These are phyloP conservation scores for Struthidea cinerea DNA, from an alignment of 2,113 vertebrate species.

Conservation along the genomic window DNA sequence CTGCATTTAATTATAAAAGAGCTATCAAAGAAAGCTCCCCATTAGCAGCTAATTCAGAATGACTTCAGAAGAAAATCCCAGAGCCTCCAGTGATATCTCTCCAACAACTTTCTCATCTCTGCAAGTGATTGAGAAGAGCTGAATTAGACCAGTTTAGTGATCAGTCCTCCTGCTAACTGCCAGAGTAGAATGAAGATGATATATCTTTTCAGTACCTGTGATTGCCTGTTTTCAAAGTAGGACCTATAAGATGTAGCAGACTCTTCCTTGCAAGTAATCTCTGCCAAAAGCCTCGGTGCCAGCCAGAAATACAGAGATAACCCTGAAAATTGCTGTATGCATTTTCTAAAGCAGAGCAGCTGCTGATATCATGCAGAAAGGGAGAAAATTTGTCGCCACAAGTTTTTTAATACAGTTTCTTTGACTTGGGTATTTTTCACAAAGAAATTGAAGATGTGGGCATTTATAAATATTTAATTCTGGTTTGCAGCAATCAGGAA, in stretches of 20 bases:
- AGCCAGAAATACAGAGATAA: background rate
- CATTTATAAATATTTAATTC: background rate
- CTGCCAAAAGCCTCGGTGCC: background rate
- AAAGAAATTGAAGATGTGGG: background rate
- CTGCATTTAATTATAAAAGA: slow-evolving; percentile 82
- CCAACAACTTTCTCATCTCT: slow-evolving; percentile 70
- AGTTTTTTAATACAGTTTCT: background rate
- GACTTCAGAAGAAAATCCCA: slow-evolving; percentile 82
- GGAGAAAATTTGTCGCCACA: background rate
- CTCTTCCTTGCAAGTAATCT: background rate
- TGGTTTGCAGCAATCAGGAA: background rate
- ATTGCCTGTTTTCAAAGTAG: background rate
- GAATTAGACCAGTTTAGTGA: slow-evolving; percentile 42
- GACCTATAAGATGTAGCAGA: background rate
- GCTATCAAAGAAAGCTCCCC: slow-evolving; percentile 82
- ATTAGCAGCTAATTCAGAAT: slow-evolving; percentile 81
- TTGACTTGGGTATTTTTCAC: background rate
- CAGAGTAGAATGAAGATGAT: background rate
- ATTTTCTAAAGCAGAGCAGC: background rate
- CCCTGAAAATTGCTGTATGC: background rate
- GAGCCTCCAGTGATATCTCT: slow-evolving; percentile 73
- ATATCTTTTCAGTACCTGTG: slow-evolving; percentile 1
- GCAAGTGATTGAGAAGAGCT: slow-evolving; percentile 60
- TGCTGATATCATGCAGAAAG: background rate
- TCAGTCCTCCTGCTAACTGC: slow-evolving; percentile 25